Percentiles rank a stretch among this genome's conserved stretches.
phyloP scores from a whole-genome alignment of 2,797 vertebrate species.

The Sarcophilus harrisii region DNA sequence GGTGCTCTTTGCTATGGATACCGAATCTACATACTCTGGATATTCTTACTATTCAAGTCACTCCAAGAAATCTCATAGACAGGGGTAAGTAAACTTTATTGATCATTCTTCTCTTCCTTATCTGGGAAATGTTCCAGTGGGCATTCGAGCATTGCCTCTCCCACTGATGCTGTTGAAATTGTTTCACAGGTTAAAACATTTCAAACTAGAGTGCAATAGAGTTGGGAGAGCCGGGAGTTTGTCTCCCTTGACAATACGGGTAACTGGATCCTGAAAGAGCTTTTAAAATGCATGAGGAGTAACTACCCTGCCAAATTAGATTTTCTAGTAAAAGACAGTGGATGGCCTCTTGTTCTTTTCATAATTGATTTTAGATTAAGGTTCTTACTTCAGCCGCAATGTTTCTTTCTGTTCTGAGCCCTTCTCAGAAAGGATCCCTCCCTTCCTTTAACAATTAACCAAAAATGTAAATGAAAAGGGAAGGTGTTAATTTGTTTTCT shows the following conservation, averaged over 20 bases:
- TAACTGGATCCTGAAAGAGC: slow-evolving; percentile 13
- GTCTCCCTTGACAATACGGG: not conserved
- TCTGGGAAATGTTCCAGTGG: not conserved
- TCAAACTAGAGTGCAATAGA: not conserved
- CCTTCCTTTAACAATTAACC: slow-evolving; percentile 34
- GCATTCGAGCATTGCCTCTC: rapidly evolving
- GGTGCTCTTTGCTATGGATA: slow-evolving; percentile 91
- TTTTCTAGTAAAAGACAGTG: slow-evolving; percentile 57
- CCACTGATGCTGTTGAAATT: rapidly evolving
- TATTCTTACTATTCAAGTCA: slow-evolving; percentile 96
- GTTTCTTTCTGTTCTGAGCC: slow-evolving; percentile 46
- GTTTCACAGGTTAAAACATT: not conserved
- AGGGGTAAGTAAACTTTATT: slow-evolving; percentile 88
- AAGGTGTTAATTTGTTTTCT: slow-evolving; percentile 41
- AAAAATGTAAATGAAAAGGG: slow-evolving; percentile 35
- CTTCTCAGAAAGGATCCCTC: slow-evolving; percentile 5
- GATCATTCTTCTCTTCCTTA: slow-evolving; percentile 31
- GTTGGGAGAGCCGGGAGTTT: not conserved
- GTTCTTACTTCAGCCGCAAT: slow-evolving; percentile 36
- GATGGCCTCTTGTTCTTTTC: slow-evolving; percentile 56
- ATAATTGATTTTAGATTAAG: slow-evolving; percentile 63
- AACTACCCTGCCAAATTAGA: not conserved
- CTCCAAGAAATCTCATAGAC: slow-evolving; percentile 95
- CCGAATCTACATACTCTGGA: slow-evolving; percentile 96
- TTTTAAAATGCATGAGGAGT: not conserved